These are phyloP conservation scores for Hermatobates lingyangjiaoensis DNA, from an alignment of 1,140 invertebrate genomes.

Conservation along the genomic window DNA sequence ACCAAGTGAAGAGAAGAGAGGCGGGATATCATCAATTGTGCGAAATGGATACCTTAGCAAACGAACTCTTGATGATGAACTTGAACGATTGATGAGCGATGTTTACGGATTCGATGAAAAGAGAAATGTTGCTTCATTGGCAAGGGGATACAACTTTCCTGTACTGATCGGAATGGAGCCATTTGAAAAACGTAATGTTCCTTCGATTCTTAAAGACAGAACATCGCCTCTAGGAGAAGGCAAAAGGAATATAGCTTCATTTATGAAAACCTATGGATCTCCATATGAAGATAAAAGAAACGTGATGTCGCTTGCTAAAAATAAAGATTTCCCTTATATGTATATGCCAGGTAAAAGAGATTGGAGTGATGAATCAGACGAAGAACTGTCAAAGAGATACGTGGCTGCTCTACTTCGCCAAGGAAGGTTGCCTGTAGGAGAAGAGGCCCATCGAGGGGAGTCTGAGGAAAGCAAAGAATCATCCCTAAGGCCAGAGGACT, in stretches of 20 bases:
- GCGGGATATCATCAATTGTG: constrained; percentile 13
- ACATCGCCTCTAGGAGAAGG: constrained; percentile 11
- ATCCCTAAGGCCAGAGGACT: constrained; percentile 7
- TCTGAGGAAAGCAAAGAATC: constrained; percentile 5
- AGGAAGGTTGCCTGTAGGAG: constrained; percentile 12
- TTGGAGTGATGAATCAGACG: constrained; percentile 2
- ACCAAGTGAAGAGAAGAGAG: constrained; percentile 10
- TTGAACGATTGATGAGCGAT: constrained; percentile 12
- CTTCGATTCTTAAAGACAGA: constrained; percentile 15
- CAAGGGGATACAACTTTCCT: constrained; percentile 9
- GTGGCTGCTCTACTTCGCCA: constrained; percentile 16
- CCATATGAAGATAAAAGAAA: constrained; percentile 11
- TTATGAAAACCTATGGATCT: constrained; percentile 11
- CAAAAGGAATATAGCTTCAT: constrained; percentile 13
- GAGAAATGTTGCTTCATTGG: constrained; percentile 14
- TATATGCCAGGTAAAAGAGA: constrained; percentile 9
- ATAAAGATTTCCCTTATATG: constrained; percentile 9
- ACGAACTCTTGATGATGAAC: constrained; percentile 10
- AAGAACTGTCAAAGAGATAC: constrained; percentile 12
- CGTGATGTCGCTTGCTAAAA: constrained; percentile 10
- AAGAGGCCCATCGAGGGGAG: constrained; percentile 4
- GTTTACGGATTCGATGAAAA: constrained; percentile 13
- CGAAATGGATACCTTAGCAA: constrained; percentile 13
- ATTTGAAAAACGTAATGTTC: constrained; percentile 17
- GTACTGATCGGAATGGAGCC: constrained; percentile 14